These are phyloP conservation scores for Agrotis puta DNA, from an alignment of 2,888 invertebrate genomes.

Conservation along the genomic window DNA sequence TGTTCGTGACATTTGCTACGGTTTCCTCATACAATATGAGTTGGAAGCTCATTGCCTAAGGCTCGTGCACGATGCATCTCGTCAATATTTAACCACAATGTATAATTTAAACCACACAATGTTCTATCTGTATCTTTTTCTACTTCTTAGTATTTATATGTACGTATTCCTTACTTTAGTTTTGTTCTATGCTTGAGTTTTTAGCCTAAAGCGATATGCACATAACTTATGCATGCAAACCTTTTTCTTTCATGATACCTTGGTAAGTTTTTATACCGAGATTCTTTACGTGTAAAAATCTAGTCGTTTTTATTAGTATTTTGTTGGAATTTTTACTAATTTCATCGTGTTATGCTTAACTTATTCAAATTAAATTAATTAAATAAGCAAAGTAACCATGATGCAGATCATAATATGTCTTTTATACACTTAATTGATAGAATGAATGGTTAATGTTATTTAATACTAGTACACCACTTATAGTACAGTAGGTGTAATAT, in stretches of 20 bases:
- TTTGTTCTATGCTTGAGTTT: slow-evolving; percentile 23
- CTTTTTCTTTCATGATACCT: slow-evolving; percentile 13
- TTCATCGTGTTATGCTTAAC: no score
- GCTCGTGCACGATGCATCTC: slow-evolving; percentile 30
- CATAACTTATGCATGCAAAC: slow-evolving; percentile 44
- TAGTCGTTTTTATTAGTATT: neutral
- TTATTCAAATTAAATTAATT: no score
- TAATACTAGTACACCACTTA: neutral
- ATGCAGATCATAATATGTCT: neutral
- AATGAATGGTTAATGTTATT: neutral
- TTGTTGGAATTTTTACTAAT: no score
- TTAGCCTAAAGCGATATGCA: slow-evolving; percentile 15
- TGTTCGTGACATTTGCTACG: slow-evolving; percentile 32
- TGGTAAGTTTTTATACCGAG: slow-evolving; percentile 6
- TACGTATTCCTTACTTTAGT: neutral
- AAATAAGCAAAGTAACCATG: neutral
- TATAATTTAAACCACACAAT: slow-evolving; percentile 36
- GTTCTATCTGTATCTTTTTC: neutral
- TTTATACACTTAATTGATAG: neutral
- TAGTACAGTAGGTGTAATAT: no score
- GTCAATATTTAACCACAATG: slow-evolving; percentile 35
- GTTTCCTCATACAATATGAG: slow-evolving; percentile 46
- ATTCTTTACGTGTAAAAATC: neutral
- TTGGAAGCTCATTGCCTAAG: slow-evolving; percentile 27
- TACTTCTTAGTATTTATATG: slow-evolving; percentile 6